phyloP scores from a whole-genome alignment of 2,113 vertebrate species.

The Potamarius usumacintae region DNA sequence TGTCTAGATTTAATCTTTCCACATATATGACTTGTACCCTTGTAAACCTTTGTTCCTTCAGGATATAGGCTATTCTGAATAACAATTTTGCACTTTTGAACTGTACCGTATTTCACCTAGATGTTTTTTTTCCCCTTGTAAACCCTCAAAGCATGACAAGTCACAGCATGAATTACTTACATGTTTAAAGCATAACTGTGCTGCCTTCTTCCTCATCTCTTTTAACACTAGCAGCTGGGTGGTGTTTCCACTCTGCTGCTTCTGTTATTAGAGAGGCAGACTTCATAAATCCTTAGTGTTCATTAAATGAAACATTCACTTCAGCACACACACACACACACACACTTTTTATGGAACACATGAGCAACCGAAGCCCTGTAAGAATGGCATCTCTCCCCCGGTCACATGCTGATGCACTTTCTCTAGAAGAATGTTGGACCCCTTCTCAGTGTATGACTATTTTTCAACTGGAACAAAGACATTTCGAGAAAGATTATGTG shows the following conservation, averaged over 20 bases:
- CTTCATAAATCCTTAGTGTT: not conserved
- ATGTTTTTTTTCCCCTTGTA: not conserved
- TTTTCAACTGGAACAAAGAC: not conserved
- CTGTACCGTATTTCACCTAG: not conserved
- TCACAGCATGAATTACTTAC: not conserved
- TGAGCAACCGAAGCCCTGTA: not conserved
- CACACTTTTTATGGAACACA: conserved; percentile 2
- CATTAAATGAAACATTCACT: not conserved
- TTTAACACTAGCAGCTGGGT: conserved; percentile 10
- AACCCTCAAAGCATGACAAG: not conserved
- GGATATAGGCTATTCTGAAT: not conserved
- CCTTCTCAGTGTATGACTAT: not conserved
- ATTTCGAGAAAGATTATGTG: not conserved
- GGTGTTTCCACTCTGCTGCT: not conserved
- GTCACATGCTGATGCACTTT: not conserved
- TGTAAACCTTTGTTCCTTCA: not conserved
- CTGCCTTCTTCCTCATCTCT: not conserved
- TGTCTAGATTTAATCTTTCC: not conserved
- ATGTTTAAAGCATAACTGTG: not conserved
- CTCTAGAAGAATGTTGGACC: not conserved
- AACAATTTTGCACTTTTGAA: not conserved
- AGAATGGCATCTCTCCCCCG: not conserved
- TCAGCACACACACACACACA: conserved; percentile 7
- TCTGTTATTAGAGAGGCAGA: not conserved
- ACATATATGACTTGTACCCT: not conserved